Evolutionary conservation across 1,140 invertebrate species (phyloP).

Genomic region (Akabosia matsudoensis): DNA sequence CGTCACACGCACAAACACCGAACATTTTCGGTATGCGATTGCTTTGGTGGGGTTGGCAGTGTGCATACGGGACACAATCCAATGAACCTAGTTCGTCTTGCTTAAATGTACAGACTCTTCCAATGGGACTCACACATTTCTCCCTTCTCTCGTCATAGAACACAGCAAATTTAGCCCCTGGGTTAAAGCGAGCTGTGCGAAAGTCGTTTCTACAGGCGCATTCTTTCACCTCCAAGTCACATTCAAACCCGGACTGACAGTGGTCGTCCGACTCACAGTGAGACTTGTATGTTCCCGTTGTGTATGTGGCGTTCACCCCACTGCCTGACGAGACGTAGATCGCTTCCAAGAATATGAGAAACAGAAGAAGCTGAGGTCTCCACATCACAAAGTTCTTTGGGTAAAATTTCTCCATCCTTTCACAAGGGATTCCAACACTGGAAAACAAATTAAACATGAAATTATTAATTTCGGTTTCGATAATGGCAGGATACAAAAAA

Average conservation of each 20-base stretch:
- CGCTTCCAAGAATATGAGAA: neutral
- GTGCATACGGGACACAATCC: neutral
- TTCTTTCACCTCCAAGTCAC: neutral
- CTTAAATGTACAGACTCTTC: neutral
- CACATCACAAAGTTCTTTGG: conserved; percentile 1
- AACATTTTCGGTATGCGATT: neutral
- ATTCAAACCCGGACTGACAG: neutral
- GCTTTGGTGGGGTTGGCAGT: neutral
- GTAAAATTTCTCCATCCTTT: neutral
- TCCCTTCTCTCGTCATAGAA: neutral
- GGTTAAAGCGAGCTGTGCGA: neutral
- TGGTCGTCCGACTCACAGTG: neutral
- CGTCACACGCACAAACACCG: neutral
- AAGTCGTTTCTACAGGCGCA: neutral
- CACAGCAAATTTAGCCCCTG: neutral
- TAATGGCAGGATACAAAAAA: no score
- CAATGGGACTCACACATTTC: neutral
- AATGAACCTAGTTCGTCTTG: neutral
- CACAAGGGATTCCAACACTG: no score
- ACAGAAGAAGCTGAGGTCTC: neutral
- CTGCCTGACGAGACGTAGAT: neutral
- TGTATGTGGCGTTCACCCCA: neutral
- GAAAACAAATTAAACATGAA: no score
- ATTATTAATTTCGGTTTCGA: no score
- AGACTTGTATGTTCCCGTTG: neutral